These are phyloP conservation scores for Naso thynnoides DNA, from an alignment of 2,797 vertebrate genomes.

Conservation along the genomic window DNA sequence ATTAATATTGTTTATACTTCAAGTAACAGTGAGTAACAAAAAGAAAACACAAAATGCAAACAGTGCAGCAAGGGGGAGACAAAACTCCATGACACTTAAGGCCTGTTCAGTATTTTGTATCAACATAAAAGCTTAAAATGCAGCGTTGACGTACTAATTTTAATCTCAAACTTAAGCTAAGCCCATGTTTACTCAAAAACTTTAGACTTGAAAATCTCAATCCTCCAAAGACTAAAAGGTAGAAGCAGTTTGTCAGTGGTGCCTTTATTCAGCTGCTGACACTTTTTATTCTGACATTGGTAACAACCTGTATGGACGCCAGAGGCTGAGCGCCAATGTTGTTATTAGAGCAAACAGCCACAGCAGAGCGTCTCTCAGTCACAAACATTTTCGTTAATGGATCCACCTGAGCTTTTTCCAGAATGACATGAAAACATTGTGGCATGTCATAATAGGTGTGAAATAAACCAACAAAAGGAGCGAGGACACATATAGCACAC, in stretches of 20 bases:
- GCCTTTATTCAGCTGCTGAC: background rate
- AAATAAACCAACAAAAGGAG: conserved; percentile 32
- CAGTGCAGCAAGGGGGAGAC: conserved; percentile 53
- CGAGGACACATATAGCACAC: background rate
- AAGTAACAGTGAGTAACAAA: background rate
- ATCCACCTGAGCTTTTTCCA: background rate
- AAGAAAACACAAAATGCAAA: conserved; percentile 9
- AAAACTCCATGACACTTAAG: conserved; percentile 30
- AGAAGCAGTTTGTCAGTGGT: background rate
- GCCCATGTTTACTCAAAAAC: background rate
- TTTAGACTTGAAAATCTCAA: background rate
- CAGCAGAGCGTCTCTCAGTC: background rate
- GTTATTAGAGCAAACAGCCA: background rate
- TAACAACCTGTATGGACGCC: background rate
- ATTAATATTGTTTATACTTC: background rate
- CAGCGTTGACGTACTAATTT: background rate
- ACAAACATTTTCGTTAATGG: background rate
- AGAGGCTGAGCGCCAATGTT: background rate
- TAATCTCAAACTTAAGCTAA: background rate
- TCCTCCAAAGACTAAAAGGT: background rate
- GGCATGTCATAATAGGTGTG: conserved; percentile 7
- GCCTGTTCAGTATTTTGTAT: background rate
- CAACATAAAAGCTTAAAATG: background rate
- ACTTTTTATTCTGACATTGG: background rate
- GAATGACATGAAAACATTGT: background rate